Conservation (phyloP, 92 coral and sea anemone genomes). For the Epizoanthus scotinus region DNA sequence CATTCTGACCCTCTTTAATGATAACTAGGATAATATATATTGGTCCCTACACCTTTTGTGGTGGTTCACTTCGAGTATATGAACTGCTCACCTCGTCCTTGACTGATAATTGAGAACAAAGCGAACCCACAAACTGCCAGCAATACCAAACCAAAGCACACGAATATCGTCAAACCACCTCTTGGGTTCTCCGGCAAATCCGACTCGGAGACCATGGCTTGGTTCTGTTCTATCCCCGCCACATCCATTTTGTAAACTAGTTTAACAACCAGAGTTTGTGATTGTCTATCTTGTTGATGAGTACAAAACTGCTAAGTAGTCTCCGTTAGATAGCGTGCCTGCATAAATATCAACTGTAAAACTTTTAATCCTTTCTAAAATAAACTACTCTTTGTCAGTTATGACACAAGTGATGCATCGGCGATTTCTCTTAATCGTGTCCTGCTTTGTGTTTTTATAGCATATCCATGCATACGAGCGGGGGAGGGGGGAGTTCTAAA, state of each 20-base stretch:
- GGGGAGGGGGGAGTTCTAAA: not conserved
- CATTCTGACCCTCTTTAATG: too few species aligned
- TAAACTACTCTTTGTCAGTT: not conserved
- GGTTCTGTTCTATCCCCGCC: too few species aligned
- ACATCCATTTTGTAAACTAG: not conserved
- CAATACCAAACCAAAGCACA: too few species aligned
- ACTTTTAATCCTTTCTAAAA: not conserved
- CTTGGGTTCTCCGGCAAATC: too few species aligned
- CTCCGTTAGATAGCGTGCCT: not conserved
- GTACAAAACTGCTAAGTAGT: not conserved
- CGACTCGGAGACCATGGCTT: too few species aligned
- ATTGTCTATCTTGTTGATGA: not conserved
- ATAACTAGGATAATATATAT: too few species aligned
- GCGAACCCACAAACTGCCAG: too few species aligned
- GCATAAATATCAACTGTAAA: not conserved
- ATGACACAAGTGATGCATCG: slow-evolving; percentile 9
- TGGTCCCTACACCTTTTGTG: too few species aligned
- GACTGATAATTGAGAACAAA: too few species aligned
- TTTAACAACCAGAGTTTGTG: not conserved
- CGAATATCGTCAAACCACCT: too few species aligned
- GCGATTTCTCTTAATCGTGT: not conserved
- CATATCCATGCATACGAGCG: not conserved
- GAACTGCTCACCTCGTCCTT: too few species aligned
- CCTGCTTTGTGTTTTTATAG: not conserved
- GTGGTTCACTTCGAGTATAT: too few species aligned